Conservation (phyloP, 2,888 invertebrate genomes). For the Ectobius pallidus region DNA sequence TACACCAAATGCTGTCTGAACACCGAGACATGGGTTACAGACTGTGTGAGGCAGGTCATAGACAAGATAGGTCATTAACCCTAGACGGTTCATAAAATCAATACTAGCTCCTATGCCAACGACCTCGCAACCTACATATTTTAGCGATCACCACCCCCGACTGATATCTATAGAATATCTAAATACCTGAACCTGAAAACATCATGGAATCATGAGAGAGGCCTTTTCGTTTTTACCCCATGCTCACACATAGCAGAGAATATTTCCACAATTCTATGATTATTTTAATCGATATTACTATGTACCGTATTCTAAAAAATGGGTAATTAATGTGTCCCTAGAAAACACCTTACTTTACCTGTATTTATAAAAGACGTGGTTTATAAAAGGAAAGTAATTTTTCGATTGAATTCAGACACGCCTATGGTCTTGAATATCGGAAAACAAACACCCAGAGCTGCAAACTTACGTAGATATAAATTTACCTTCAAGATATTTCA, state of each 20-base stretch:
- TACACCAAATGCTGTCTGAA: neutral
- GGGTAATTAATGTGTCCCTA: no score
- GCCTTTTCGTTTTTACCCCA: no score
- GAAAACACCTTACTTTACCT: no score
- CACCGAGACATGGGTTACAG: neutral
- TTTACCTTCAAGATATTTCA: neutral
- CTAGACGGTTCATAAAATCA: conserved; percentile 9
- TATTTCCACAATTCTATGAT: no score
- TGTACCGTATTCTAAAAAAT: no score
- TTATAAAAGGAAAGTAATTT: neutral
- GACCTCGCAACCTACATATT: neutral
- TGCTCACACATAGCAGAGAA: no score
- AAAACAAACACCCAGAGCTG: conserved; percentile 10
- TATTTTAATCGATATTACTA: no score
- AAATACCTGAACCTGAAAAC: no score
- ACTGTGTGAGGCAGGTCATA: conserved; percentile 20
- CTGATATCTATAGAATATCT: no score
- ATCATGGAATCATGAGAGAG: no score
- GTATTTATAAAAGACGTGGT: no score
- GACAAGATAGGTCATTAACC: conserved; percentile 16
- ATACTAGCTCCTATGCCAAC: conserved; percentile 9
- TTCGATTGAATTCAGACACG: neutral
- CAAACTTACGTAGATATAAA: neutral
- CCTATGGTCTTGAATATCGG: neutral
- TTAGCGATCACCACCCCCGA: neutral